phyloP scores from a whole-genome alignment of 2,797 vertebrate species.

The Anabas testudineus region DNA sequence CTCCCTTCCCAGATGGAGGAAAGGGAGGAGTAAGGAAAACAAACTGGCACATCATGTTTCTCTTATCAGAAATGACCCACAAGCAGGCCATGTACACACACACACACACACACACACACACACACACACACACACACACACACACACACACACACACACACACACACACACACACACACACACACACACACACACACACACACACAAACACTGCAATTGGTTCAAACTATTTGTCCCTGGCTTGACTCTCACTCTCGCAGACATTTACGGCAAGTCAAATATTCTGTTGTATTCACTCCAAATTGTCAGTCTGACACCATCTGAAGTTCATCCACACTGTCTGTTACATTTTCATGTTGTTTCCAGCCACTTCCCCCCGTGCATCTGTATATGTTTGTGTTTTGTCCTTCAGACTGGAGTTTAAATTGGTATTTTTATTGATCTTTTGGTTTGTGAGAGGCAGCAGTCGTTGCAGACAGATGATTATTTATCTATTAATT shows the following conservation, averaged over 20 bases:
- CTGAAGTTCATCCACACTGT: neutral
- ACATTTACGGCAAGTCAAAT: slow-evolving; percentile 11
- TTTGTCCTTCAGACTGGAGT: slow-evolving; percentile 41
- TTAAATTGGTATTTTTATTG: slow-evolving; percentile 63
- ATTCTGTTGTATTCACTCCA: neutral
- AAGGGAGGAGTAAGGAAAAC: slow-evolving; percentile 66
- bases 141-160: slow-evolving; percentile 39
- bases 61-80: slow-evolving; percentile 65
- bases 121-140: slow-evolving; percentile 50
- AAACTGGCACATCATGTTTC: slow-evolving; percentile 70
- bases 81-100: slow-evolving; percentile 43
- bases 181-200: slow-evolving; percentile 55
- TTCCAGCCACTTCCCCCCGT: neutral
- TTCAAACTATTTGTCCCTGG: slow-evolving; percentile 28
- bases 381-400: slow-evolving; percentile 21
- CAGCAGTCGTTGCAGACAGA: slow-evolving; percentile 30
- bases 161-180: slow-evolving; percentile 36
- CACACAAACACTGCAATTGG: slow-evolving; percentile 28
- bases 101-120: slow-evolving; percentile 36
- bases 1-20: slow-evolving; percentile 43
- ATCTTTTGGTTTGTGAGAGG: slow-evolving; percentile 45
- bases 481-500: slow-evolving; percentile 29
- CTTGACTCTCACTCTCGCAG: neutral
- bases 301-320: neutral
- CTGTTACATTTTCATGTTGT: neutral